Base-by-base conservation (phyloP, 1,140 invertebrate genomes). In the Venturia canescens region DNA sequence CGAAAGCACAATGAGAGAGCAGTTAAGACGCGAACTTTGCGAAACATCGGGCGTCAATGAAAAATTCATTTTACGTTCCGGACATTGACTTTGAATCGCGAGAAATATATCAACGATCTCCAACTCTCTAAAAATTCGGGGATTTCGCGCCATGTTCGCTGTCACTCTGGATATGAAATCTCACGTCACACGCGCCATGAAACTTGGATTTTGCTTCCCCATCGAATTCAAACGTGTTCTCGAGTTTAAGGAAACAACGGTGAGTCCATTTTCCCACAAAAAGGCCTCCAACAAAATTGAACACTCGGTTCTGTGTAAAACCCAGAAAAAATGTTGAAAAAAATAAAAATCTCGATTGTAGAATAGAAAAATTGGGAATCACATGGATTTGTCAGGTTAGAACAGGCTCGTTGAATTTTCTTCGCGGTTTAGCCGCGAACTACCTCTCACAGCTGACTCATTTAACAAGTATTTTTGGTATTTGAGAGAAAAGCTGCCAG, bases 181-280 rank as follows among this genome's bases (percentile, higher is more conserved):
- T 23, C 80, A 78, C 31, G 26, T 81, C 13, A 57, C 69, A 27
- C 76, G 80, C 44, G 75, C 34, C 53, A 21, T 81, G 7, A 82
- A 82, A 67, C 16, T 72, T 15, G 76, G 57, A 2, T 69, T 82
- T 60, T 50, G 48, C 21, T 60, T 78, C 66, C 76, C 75, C 23
- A 63, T 60, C 48, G 67, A 82, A 34, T 60, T 81, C 4, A 21
- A 57, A 57, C 53, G 48, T 44, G 38, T 66, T n/a, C 13, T 74
- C 44, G 79, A 80, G 75, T 34, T 38, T 27, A 31, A 72, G 18
- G 71, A 27, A 15, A 53, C 44, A 50, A 80, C 78, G 75, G 79
- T 80, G 79, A 80, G 79, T 80, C 67, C 11, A 53, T n/a, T 53
- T 74, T 26, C 31, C 6, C 26, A 23, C 38, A 13, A 27, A 18